These are phyloP conservation scores for Psococerastis gibbosa DNA, from an alignment of 2,888 invertebrate genomes.

Conservation along the genomic window DNA sequence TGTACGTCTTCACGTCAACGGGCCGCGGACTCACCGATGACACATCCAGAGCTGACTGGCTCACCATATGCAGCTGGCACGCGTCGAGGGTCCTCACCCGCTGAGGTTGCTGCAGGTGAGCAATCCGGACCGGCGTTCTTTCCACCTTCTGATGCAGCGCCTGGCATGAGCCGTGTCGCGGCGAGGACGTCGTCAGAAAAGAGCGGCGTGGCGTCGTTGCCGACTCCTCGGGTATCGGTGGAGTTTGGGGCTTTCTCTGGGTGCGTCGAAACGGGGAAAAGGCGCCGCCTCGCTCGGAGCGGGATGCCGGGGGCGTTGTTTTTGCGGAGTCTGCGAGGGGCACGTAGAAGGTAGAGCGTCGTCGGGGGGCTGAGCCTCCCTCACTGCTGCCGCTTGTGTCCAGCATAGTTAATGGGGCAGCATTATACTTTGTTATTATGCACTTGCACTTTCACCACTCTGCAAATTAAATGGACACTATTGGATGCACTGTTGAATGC, in stretches of 20 bases:
- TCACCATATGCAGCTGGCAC: not conserved
- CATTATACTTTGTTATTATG: no score
- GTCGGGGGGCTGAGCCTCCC: slow-evolving; percentile 29
- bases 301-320: slow-evolving; percentile 34
- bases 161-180: slow-evolving; percentile 11
- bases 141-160: slow-evolving; percentile 13
- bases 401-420: slow-evolving; percentile 13
- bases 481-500: no score
- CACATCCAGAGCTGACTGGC: not conserved
- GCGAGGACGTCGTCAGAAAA: slow-evolving; percentile 13
- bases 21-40: not conserved
- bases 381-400: slow-evolving; percentile 22
- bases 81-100: slow-evolving; percentile 2
- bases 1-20: slow-evolving; percentile 14
- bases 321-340: slow-evolving; percentile 41
- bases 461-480: no score
- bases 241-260: slow-evolving; percentile 12
- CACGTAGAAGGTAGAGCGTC: slow-evolving; percentile 58
- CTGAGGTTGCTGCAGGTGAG: slow-evolving; percentile 7
- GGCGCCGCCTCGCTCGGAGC: slow-evolving; percentile 19
- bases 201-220: slow-evolving; percentile 14
- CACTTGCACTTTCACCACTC: no score
- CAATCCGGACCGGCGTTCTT: slow-evolving; percentile 2
- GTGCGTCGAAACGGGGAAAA: slow-evolving; percentile 9
- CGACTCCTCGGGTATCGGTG: slow-evolving; percentile 12